A percentile compares a stretch with the other conserved stretches of the same genome.
Conservation (phyloP, 2,113 vertebrate species). For the Entomyzon cyanotis region DNA sequence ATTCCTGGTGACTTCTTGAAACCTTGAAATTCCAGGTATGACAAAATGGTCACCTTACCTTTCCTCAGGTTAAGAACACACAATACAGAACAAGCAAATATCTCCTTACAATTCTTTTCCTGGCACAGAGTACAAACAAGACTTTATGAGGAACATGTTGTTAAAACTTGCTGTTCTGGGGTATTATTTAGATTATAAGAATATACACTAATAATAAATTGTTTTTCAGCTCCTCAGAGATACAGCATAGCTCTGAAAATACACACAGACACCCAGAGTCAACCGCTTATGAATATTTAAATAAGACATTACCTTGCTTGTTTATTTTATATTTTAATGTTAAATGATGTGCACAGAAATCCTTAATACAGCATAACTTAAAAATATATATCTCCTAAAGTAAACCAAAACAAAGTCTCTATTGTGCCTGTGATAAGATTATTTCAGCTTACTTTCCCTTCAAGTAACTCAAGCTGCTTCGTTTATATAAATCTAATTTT, state of each 20-base stretch:
- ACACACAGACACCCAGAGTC: neutral
- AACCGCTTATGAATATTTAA: neutral
- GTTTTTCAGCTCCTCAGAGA: neutral
- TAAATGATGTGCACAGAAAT: neutral
- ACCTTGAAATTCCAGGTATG: neutral
- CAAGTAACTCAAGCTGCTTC: neutral
- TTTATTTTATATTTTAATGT: neutral
- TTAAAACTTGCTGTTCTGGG: neutral
- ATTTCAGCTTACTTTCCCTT: neutral
- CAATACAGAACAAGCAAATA: neutral
- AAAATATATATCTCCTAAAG: neutral
- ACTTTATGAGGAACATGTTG: accelerated
- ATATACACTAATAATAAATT: neutral
- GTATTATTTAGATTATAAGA: neutral
- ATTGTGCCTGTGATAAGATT: neutral
- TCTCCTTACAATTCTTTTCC: neutral
- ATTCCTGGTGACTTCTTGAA: neutral
- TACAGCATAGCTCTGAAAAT: neutral
- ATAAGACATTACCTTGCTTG: neutral
- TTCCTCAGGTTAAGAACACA: neutral
- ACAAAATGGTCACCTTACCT: neutral
- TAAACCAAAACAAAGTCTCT: neutral
- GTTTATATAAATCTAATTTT: neutral
- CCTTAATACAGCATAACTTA: neutral
- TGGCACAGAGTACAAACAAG: neutral